Evolutionary conservation across 2,113 vertebrate species (phyloP).

Genomic region (Ammodytes dubius): DNA sequence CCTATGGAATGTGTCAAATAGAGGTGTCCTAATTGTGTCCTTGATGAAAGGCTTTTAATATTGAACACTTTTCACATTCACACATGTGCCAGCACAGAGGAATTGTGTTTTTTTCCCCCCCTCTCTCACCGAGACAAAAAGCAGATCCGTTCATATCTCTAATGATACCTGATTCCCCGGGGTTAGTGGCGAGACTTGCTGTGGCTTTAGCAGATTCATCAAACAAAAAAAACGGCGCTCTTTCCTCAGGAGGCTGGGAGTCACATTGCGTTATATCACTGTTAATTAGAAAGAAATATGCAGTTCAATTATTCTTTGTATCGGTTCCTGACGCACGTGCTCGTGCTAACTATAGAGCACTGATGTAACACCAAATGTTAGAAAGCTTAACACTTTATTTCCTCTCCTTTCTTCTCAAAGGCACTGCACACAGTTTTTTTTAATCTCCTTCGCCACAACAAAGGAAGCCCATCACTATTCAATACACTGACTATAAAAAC

Average conservation of each 20-base stretch:
- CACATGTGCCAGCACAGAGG: conserved; percentile 64
- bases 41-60: conserved; percentile 89
- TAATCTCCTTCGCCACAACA: conserved; percentile 32
- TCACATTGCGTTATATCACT: conserved; percentile 86
- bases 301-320: conserved; percentile 85
- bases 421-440: not conserved
- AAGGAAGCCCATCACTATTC: conserved; percentile 45
- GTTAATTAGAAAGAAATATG: conserved; percentile 89
- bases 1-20: conserved; percentile 85
- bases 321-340: conserved; percentile 77
- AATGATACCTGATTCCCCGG: conserved; percentile 88
- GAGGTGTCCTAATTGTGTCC: conserved; percentile 89
- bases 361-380: conserved; percentile 79
- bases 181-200: conserved; percentile 77
- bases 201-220: conserved; percentile 86
- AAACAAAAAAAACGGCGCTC: conserved; percentile 83
- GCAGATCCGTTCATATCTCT: conserved; percentile 85
- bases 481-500: conserved; percentile 23
- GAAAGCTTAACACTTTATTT: conserved; percentile 73
- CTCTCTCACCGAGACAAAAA: conserved; percentile 79
- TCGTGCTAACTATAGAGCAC: conserved; percentile 79
- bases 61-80: conserved; percentile 82
- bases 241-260: conserved; percentile 83
- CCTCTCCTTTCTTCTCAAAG: conserved; percentile 53
- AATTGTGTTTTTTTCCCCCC: conserved; percentile 68